phyloP scores from a whole-genome alignment of 2,888 invertebrate species.

The Parelbella ahira region DNA sequence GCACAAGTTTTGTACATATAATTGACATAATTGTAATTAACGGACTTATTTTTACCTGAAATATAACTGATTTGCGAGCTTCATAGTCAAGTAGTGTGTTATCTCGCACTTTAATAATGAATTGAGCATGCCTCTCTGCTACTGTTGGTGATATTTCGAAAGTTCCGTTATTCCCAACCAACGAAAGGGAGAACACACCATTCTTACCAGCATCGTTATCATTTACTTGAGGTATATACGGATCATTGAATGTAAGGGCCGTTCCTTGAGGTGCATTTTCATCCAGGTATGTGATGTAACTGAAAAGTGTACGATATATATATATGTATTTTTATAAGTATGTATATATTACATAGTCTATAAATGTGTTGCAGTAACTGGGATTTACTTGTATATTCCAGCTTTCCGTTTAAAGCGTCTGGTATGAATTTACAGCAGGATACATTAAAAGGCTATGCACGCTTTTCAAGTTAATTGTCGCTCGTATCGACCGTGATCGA shows the following conservation, averaged over 20 bases:
- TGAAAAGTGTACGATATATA: constrained; percentile 52
- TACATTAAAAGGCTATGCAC: too few relatives aligned
- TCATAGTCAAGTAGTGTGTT: constrained; percentile 92
- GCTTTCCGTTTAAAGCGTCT: too few relatives aligned
- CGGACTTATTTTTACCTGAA: constrained; percentile 87
- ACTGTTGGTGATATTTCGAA: constrained; percentile 93
- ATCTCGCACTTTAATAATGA: constrained; percentile 91
- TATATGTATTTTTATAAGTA: too few relatives aligned
- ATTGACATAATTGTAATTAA: not conserved
- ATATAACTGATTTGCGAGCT: constrained; percentile 85
- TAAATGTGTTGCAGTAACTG: too few relatives aligned
- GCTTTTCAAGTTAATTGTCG: too few relatives aligned
- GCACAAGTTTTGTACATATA: too few relatives aligned
- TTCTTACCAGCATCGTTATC: constrained; percentile 91
- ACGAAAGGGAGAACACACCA: constrained; percentile 88
- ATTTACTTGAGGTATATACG: constrained; percentile 85
- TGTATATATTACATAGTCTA: too few relatives aligned
- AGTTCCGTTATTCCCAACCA: constrained; percentile 91
- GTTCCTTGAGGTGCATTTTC: constrained; percentile 92
- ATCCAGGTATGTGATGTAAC: constrained; percentile 87
- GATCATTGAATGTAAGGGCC: constrained; percentile 84
- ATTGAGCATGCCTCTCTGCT: constrained; percentile 88
- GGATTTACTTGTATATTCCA: too few relatives aligned
- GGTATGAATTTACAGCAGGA: too few relatives aligned
- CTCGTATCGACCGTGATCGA: too few relatives aligned